Evolutionary conservation across 1,140 invertebrate genomes (phyloP).

Genomic region (Drosophila subpulchrella): DNA sequence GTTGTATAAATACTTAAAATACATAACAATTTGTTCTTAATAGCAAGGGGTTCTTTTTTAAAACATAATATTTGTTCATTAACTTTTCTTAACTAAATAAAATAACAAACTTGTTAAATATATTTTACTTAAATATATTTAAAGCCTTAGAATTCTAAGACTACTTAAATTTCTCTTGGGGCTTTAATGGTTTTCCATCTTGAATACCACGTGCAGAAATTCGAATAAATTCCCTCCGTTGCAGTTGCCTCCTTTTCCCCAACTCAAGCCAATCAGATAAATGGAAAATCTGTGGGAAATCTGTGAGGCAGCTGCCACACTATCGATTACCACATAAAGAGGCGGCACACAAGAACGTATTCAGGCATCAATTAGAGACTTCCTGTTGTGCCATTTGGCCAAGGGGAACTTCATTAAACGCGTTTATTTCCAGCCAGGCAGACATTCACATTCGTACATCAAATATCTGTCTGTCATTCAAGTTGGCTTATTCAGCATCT

Average conservation of each 20-base stretch:
- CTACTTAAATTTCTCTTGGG: background rate
- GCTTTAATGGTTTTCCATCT: background rate
- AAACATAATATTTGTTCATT: too few relatives aligned
- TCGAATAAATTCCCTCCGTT: conserved; percentile 4
- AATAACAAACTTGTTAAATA: background rate
- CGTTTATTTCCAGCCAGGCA: conserved; percentile 55
- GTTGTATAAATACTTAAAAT: too few relatives aligned
- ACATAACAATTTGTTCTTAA: too few relatives aligned
- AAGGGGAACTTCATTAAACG: conserved; percentile 68
- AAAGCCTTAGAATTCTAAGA: background rate
- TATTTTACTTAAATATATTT: background rate
- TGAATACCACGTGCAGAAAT: background rate
- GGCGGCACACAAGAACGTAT: conserved; percentile 12
- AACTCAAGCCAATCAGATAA: conserved; percentile 25
- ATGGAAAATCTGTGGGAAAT: conserved; percentile 47
- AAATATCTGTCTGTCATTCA: conserved; percentile 51
- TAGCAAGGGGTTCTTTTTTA: too few relatives aligned
- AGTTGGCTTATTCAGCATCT: conserved; percentile 56
- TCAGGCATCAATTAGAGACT: conserved; percentile 68
- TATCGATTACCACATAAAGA: conserved; percentile 41
- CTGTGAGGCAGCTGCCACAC: conserved; percentile 43
- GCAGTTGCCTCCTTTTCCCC: conserved; percentile 15
- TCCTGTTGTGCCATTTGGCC: conserved; percentile 50
- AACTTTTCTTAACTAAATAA: too few relatives aligned
- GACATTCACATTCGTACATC: conserved; percentile 6